These are phyloP conservation scores for Mnemiopsis leidyi DNA, from an alignment of 37 sponge, comb jelly and placozoan genomes.

Conservation along the genomic window DNA sequence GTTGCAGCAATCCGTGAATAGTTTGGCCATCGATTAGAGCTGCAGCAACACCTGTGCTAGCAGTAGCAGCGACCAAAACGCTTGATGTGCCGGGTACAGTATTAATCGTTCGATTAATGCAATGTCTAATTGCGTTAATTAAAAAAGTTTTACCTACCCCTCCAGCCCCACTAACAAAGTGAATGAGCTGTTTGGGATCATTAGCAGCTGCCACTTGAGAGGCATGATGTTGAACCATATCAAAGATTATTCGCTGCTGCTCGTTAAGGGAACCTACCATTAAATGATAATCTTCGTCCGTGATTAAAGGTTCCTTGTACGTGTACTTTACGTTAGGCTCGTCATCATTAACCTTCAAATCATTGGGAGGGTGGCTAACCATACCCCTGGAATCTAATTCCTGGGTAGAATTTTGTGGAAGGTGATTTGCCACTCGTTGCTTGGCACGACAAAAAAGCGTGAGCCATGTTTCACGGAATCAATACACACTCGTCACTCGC, in stretches of 20 bases:
- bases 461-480: no score
- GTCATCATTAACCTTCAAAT: background rate
- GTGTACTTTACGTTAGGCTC: slow-evolving; percentile 2
- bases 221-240: background rate
- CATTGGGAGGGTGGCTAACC: background rate
- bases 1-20: slow-evolving; percentile 17
- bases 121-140: background rate
- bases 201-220: background rate
- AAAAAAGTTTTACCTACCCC: slow-evolving; percentile 44
- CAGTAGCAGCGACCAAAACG: background rate
- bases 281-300: background rate
- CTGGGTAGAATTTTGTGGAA: no score
- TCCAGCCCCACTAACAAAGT: slow-evolving; percentile 28
- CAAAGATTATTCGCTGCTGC: background rate
- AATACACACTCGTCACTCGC: no score
- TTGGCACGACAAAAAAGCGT: no score
- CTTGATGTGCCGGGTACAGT: background rate
- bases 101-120: background rate
- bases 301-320: slow-evolving; percentile 18
- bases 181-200: background rate
- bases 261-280: background rate
- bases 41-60: slow-evolving; percentile 47
- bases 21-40: slow-evolving; percentile 41
- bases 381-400: background rate
- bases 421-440: no score